These are phyloP conservation scores for Sinosuthora webbiana DNA, from an alignment of 2,113 vertebrate species.

Conservation along the genomic window DNA sequence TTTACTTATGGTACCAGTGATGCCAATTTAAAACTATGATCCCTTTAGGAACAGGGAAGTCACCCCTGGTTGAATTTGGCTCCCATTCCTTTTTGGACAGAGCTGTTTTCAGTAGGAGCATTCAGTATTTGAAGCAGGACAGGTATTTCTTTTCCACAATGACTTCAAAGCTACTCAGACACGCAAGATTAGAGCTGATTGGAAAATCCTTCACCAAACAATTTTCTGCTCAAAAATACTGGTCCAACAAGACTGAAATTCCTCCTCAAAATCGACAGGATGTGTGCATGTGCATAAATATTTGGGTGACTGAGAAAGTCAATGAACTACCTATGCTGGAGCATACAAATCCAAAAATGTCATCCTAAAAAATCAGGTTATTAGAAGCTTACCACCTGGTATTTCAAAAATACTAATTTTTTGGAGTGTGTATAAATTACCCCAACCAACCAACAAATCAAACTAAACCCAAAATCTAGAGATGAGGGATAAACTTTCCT, in stretches of 20 bases:
- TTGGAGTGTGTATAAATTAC: background rate
- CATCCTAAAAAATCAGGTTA: background rate
- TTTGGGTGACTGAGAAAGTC: background rate
- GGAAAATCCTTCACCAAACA: slow-evolving; percentile 10
- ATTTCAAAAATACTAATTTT: background rate
- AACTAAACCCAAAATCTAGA: background rate
- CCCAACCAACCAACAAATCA: background rate
- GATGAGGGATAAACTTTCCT: background rate
- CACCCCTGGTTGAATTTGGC: background rate
- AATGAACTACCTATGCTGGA: background rate
- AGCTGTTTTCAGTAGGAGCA: background rate
- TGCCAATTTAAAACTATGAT: background rate
- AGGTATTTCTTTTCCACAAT: background rate
- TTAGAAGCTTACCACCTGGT: background rate
- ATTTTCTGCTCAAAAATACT: slow-evolving; percentile 3
- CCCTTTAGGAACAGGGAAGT: background rate
- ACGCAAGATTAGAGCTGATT: background rate
- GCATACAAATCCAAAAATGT: background rate
- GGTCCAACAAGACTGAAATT: background rate
- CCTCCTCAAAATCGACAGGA: background rate
- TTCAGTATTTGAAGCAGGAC: background rate
- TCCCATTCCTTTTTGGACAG: background rate
- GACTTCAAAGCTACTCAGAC: slow-evolving; percentile 1
- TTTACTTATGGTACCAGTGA: background rate
- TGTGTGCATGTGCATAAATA: background rate